Percentiles rank a stretch among this genome's conserved stretches.
These are phyloP conservation scores for Melospiza melodia DNA, from an alignment of 2,113 vertebrate genomes.

Conservation along the genomic window DNA sequence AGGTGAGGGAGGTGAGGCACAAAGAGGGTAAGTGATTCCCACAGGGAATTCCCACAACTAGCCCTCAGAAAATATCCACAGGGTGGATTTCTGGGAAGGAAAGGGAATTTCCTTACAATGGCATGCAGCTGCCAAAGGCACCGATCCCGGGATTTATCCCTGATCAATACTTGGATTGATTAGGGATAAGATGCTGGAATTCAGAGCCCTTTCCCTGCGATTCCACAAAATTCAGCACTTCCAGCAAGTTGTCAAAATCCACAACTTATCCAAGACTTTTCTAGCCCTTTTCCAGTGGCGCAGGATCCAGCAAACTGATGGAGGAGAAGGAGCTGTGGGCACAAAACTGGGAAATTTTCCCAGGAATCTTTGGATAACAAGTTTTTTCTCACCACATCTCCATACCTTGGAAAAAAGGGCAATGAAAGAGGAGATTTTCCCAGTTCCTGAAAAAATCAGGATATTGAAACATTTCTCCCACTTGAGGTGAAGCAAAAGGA, in stretches of 20 bases:
- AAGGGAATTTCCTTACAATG: neutral
- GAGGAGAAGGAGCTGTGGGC: neutral
- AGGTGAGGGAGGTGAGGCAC: neutral
- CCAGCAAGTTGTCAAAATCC: neutral
- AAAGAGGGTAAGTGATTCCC: neutral
- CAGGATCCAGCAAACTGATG: neutral
- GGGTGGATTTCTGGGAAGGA: neutral
- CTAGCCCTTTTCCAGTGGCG: neutral
- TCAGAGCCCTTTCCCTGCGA: neutral
- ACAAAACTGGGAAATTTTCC: neutral
- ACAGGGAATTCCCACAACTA: accelerated
- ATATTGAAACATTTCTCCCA: neutral
- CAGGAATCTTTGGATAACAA: neutral
- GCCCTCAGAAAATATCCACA: neutral
- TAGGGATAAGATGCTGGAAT: neutral
- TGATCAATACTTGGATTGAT: neutral
- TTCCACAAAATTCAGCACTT: neutral
- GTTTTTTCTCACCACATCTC: neutral
- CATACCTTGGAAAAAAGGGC: neutral
- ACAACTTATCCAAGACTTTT: neutral
- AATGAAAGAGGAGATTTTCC: neutral
- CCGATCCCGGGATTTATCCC: neutral
- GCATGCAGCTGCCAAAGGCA: neutral
- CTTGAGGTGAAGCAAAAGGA: neutral
- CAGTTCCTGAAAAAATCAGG: neutral